Evolutionary conservation across 2,113 vertebrate species (phyloP).

Genomic region (Eonycteris spelaea): DNA sequence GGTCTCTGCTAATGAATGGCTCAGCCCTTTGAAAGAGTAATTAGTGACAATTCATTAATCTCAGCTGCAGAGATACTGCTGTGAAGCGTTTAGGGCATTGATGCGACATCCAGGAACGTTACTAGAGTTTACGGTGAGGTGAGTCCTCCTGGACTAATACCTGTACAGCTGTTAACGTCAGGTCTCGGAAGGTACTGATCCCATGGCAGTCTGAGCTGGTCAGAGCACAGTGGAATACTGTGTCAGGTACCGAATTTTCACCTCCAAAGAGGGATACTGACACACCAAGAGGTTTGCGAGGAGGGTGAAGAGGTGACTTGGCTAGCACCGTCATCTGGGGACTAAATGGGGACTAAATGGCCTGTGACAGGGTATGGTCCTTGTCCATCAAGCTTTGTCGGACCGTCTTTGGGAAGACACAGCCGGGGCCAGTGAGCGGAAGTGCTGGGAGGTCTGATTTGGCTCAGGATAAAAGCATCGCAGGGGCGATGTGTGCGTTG

Average conservation of each 20-base stretch:
- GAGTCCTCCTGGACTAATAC: not conserved
- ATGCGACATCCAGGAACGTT: not conserved
- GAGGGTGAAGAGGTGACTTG: not conserved
- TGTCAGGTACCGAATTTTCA: not conserved
- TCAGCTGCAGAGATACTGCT: not conserved
- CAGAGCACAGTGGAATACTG: not conserved
- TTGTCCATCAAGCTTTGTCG: not conserved
- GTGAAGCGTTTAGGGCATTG: not conserved
- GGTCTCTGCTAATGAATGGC: not conserved
- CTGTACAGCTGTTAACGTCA: not conserved
- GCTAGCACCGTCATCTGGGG: accelerated
- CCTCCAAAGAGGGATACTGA: not conserved
- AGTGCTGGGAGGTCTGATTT: not conserved
- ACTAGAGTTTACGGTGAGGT: not conserved
- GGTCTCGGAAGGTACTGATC: not conserved
- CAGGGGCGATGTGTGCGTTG: accelerated
- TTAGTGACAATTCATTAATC: not conserved
- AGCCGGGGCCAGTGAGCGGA: not conserved
- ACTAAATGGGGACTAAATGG: not conserved
- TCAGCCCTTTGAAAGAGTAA: not conserved
- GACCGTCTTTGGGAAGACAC: not conserved
- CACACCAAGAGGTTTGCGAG: accelerated
- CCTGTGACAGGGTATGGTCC: accelerated
- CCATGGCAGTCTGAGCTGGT: not conserved
- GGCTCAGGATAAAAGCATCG: not conserved